These are phyloP conservation scores for Rhabdomys pumilio DNA, from an alignment of 2,797 vertebrate species.

Conservation along the genomic window DNA sequence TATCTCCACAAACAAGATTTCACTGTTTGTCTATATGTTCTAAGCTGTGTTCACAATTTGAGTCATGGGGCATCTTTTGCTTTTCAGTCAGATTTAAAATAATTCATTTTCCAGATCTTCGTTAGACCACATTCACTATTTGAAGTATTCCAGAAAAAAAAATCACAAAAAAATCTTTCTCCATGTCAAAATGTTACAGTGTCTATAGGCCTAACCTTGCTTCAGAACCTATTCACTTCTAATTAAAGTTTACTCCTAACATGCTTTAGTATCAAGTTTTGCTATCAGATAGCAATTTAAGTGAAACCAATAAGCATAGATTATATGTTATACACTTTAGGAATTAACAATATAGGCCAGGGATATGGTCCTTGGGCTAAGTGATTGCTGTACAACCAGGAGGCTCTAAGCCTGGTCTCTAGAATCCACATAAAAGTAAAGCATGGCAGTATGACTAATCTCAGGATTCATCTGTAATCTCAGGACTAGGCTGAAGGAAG, in stretches of 20 bases:
- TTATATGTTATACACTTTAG: background rate
- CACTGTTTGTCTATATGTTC: background rate
- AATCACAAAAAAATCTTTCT: background rate
- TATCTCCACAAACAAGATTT: slow-evolving; percentile 26
- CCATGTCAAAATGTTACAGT: background rate
- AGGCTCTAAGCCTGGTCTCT: background rate
- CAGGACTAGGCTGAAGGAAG: background rate
- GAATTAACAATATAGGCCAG: background rate
- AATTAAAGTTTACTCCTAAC: slow-evolving; percentile 19
- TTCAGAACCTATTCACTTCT: background rate
- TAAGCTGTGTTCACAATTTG: slow-evolving; percentile 19
- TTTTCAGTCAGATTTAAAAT: slow-evolving; percentile 1
- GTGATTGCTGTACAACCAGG: background rate
- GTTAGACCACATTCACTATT: background rate
- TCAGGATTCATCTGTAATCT: background rate
- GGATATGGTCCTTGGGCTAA: background rate
- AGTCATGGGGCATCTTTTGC: background rate
- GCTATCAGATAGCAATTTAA: background rate
- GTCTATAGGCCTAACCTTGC: background rate
- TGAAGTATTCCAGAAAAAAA: background rate
- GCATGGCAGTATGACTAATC: background rate
- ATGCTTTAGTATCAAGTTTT: slow-evolving; percentile 22
- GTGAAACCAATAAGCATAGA: background rate
- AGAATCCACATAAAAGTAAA: background rate
- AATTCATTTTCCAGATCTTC: background rate